phyloP scores from a whole-genome alignment of 2,797 vertebrate species.

The Gila robusta region DNA sequence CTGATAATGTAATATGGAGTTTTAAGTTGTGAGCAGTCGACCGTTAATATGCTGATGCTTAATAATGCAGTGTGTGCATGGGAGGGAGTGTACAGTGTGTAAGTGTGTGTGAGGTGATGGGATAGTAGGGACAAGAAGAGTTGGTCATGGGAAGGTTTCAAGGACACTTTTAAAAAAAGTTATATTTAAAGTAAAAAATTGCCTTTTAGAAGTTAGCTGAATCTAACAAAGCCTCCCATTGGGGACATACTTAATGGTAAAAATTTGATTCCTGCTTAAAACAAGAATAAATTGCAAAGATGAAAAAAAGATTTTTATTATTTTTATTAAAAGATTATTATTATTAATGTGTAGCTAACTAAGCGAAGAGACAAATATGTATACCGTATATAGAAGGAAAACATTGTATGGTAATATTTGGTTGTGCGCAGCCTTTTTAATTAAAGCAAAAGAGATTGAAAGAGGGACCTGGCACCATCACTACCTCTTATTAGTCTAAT shows the following conservation, averaged over 20 bases:
- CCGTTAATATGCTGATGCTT: conserved; percentile 56
- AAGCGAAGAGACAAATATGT: background rate
- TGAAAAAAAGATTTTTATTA: no score
- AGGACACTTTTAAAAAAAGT: background rate
- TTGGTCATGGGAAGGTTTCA: conserved; percentile 18
- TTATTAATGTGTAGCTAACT: background rate
- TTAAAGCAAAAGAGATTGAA: conserved; percentile 52
- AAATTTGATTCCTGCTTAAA: background rate
- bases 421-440: conserved; percentile 49
- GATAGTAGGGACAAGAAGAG: conserved; percentile 53
- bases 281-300: background rate
- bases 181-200: background rate
- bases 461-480: conserved; percentile 49
- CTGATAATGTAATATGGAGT: conserved; percentile 61
- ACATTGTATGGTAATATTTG: conserved; percentile 32
- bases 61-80: conserved; percentile 41
- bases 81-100: conserved; percentile 13
- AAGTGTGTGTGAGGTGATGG: conserved; percentile 1
- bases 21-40: conserved; percentile 57
- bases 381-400: background rate
- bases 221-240: background rate
- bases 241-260: background rate
- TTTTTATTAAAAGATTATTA: background rate
- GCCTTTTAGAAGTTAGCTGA: background rate
- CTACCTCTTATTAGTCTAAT: conserved; percentile 55